Percentiles rank a stretch among this genome's conserved stretches.
These are phyloP conservation scores for Dissostichus mawsoni DNA, from an alignment of 2,113 vertebrate genomes.

Conservation along the genomic window DNA sequence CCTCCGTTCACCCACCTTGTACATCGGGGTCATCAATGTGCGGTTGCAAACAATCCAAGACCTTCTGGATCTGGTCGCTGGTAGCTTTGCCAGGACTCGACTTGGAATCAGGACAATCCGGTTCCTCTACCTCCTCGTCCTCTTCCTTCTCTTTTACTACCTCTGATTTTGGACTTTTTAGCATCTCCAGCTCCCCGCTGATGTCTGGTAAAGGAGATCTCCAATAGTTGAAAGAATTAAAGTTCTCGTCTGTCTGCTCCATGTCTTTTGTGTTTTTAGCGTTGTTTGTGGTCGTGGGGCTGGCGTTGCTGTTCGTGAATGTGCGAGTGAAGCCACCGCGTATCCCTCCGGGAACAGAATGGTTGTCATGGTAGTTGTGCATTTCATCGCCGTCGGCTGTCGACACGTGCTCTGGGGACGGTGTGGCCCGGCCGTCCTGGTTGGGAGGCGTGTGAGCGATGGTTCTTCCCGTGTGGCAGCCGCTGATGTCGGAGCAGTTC, in stretches of 20 bases:
- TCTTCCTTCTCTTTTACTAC: slow-evolving; percentile 34
- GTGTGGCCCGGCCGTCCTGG: slow-evolving; percentile 75
- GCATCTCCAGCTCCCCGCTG: slow-evolving; percentile 88
- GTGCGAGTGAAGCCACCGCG: slow-evolving; percentile 17
- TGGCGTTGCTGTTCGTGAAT: slow-evolving; percentile 25
- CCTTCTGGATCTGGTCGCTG: slow-evolving; percentile 89
- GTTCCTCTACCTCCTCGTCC: slow-evolving; percentile 51
- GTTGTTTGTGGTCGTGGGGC: slow-evolving; percentile 54
- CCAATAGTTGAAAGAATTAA: slow-evolving; percentile 90
- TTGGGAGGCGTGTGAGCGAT: slow-evolving; percentile 73
- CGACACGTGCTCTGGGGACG: slow-evolving; percentile 69
- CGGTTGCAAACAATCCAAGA: slow-evolving; percentile 89
- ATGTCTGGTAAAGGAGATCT: slow-evolving; percentile 90
- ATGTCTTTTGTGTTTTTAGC: slow-evolving; percentile 61
- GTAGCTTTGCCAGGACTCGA: slow-evolving; percentile 78
- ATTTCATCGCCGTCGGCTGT: slow-evolving; percentile 64
- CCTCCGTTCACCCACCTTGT: slow-evolving; percentile 83
- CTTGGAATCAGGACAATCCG: slow-evolving; percentile 46
- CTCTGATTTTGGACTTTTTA: slow-evolving; percentile 74
- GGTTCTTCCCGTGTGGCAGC: slow-evolving; percentile 67
- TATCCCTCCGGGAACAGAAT: slow-evolving; percentile 29
- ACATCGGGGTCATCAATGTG: slow-evolving; percentile 90
- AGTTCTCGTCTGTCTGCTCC: slow-evolving; percentile 80
- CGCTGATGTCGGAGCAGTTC: slow-evolving; percentile 65
- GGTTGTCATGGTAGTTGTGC: slow-evolving; percentile 65